Conservation (phyloP, 2,888 invertebrate species). For the Tinea trinotella region DNA sequence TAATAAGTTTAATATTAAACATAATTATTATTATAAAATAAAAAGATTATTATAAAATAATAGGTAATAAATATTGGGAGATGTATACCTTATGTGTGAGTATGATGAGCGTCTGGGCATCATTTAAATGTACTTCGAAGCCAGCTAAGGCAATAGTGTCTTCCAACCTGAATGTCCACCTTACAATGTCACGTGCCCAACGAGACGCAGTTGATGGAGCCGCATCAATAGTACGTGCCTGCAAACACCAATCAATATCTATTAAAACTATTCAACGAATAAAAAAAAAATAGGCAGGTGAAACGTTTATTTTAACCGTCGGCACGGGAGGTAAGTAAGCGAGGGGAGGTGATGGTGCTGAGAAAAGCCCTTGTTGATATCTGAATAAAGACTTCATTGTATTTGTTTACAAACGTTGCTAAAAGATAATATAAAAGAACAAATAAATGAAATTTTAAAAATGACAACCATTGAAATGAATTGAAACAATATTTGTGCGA, state of each 20-base stretch:
- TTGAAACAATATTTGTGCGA: not conserved
- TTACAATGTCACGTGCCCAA: conserved; percentile 57
- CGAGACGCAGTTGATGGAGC: conserved; percentile 22
- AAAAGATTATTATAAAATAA: not conserved
- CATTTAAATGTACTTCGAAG: conserved; percentile 40
- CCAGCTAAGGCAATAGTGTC: conserved; percentile 40
- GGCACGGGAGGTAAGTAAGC: too few relatives aligned
- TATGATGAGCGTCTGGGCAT: conserved; percentile 35
- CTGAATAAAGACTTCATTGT: too few relatives aligned
- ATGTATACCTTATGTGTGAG: conserved; percentile 48
- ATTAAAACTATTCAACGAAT: too few relatives aligned
- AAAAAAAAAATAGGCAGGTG: conserved; percentile 28
- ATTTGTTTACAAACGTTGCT: too few relatives aligned
- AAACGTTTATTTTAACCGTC: not conserved
- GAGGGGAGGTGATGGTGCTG: too few relatives aligned
- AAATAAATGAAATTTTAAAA: too few relatives aligned
- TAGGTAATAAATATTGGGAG: too few relatives aligned
- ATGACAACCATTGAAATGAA: too few relatives aligned
- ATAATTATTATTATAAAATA: not conserved
- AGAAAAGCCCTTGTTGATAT: not conserved
- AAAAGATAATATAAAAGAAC: too few relatives aligned
- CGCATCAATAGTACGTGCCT: not conserved
- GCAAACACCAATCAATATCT: too few relatives aligned
- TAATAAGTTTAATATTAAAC: too few relatives aligned
- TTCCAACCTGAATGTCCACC: conserved; percentile 50